Evolutionary conservation across 2,888 invertebrate species (phyloP).

Genomic region (Belgica antarctica): DNA sequence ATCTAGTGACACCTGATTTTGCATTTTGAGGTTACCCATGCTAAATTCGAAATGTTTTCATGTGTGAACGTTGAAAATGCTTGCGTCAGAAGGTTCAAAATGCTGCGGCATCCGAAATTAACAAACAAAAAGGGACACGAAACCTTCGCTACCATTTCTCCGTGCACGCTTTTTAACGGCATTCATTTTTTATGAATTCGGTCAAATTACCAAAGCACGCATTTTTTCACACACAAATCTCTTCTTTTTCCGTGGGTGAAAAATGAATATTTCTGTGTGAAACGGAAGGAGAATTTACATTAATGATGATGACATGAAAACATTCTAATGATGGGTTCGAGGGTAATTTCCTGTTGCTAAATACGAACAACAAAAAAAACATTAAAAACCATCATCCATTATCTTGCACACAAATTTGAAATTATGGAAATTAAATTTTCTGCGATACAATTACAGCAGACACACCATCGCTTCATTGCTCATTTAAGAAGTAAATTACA

Average conservation of each 20-base stretch:
- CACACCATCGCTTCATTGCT: neutral
- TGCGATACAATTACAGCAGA: neutral
- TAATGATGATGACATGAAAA: conserved; percentile 25
- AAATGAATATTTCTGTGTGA: neutral
- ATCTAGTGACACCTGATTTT: too few species aligned
- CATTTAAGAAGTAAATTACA: conserved; percentile 10
- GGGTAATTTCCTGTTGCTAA: neutral
- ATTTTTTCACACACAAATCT: neutral
- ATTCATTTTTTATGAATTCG: neutral
- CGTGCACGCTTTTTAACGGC: too few species aligned
- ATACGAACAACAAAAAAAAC: neutral
- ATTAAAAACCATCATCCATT: conserved; percentile 6
- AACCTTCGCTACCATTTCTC: too few species aligned
- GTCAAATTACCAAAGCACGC: too few species aligned
- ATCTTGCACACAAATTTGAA: conserved; percentile 20
- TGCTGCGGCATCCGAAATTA: too few species aligned
- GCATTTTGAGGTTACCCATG: too few species aligned
- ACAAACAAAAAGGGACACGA: too few species aligned
- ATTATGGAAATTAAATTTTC: conserved; percentile 22
- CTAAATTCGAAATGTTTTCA: too few species aligned
- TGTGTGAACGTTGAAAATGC: too few species aligned
- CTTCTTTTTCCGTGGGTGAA: too few species aligned
- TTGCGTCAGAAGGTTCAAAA: too few species aligned
- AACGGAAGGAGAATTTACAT: conserved; percentile 10
- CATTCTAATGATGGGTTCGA: conserved; percentile 20